Evolutionary conservation across 2,797 vertebrate genomes (phyloP).

Genomic region (Pterois miles): DNA sequence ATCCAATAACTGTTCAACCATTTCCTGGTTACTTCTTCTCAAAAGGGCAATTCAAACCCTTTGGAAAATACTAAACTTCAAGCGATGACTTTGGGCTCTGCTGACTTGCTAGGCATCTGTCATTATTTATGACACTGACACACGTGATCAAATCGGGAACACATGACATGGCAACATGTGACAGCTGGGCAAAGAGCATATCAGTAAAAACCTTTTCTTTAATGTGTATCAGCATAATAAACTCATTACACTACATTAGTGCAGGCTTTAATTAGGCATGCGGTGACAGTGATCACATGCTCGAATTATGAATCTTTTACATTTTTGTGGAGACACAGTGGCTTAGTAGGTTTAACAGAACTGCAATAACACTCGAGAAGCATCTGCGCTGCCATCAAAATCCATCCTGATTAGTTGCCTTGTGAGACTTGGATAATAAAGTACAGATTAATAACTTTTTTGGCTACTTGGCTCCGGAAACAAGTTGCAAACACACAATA

Average conservation of each 20-base stretch:
- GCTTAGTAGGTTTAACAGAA: background rate
- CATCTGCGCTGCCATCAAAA: background rate
- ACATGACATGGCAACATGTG: conserved; percentile 1
- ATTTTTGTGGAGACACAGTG: background rate
- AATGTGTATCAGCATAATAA: conserved; percentile 1
- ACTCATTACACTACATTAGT: background rate
- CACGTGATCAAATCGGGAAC: background rate
- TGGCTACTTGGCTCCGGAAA: background rate
- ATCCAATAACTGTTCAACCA: background rate
- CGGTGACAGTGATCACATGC: background rate
- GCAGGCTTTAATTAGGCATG: background rate
- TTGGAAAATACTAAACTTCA: background rate
- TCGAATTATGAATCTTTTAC: background rate
- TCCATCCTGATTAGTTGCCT: too few species aligned
- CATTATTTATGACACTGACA: background rate
- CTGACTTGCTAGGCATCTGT: background rate
- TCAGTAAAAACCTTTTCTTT: background rate
- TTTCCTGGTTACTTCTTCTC: background rate
- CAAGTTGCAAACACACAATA: background rate
- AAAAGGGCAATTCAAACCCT: background rate
- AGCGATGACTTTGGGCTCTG: background rate
- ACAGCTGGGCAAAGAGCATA: background rate
- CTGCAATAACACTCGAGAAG: background rate
- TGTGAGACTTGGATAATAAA: background rate
- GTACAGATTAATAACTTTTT: background rate